phyloP scores from a whole-genome alignment of 2,888 invertebrate genomes.

The Ectemnius cavifrons region DNA sequence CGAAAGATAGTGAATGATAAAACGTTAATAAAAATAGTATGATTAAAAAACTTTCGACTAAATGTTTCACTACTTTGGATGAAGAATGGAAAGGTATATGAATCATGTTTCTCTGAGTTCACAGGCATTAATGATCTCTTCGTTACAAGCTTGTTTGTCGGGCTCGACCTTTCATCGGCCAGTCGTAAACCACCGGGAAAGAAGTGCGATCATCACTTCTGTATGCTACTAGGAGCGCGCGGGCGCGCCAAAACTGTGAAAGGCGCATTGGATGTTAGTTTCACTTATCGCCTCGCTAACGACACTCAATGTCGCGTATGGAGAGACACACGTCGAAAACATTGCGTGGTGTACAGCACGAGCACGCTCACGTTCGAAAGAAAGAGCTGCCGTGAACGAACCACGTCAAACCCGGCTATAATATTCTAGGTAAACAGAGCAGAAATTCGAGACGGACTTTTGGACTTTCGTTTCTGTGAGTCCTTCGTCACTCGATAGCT shows the following conservation, averaged over 20 bases:
- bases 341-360: not conserved
- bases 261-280: constrained; percentile 1
- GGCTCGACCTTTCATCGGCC: not conserved
- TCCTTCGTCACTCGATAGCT: too few relatives aligned
- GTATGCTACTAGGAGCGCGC: not conserved
- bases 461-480: too few relatives aligned
- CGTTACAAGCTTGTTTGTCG: not conserved
- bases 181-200: not conserved
- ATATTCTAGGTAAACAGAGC: too few relatives aligned
- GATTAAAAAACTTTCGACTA: too few relatives aligned
- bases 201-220: not conserved
- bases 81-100: too few relatives aligned
- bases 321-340: not conserved
- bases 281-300: not conserved
- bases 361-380: not conserved
- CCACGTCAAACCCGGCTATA: too few relatives aligned
- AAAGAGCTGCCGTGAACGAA: not conserved
- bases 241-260: constrained; percentile 7
- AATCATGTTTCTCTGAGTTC: too few relatives aligned
- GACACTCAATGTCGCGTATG: not conserved
- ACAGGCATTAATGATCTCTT: too few relatives aligned
- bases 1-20: too few relatives aligned
- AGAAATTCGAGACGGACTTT: too few relatives aligned
- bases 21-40: too few relatives aligned
- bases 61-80: too few relatives aligned